Evolutionary conservation across 1,140 invertebrate species (phyloP), one percentile per base, ranked within the genome.

Genomic region (Formica selysi): DNA sequence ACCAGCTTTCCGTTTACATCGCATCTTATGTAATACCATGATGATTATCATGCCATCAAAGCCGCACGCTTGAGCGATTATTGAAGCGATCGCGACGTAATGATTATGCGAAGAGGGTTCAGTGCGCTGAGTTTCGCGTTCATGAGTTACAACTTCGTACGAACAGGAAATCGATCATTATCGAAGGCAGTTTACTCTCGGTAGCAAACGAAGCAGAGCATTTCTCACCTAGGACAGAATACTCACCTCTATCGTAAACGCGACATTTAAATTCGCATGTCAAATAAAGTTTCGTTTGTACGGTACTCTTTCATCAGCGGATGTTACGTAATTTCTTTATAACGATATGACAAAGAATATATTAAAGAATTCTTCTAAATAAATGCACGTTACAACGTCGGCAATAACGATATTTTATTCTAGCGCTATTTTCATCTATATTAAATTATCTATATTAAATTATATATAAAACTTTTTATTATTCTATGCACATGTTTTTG

Each of bases 151-250:
- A 44, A 36, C 54, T 62, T 16, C 10, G n/a, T 73, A 71, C 79
- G 54, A 73, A 71, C 62, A 65, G 81, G 81, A 68, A 76, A 85
- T 85, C 71, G 86, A 87, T 85, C 80, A 26, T 74, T 76, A 73
- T 85, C 71, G 41, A 76, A 76, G 68, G 22, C 22, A 22, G 64
- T 16, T 26, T 51, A 51, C 48, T 85, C 71, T 59, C 74, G 57
- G 76, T 32, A 41, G 41, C 54, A 59, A 38, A 26, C 81, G 87
- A 83, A 51, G 57, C 64, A 62, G 48, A 51, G 41, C 81, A 54
- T 88, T 86, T 91, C 48, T 51, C 78, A 29, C 73, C 76, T 85
- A 76, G 81, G 68, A 85, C 80, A 76, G 83, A 89, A 88, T 85
- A 90, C 81, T 83, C 85, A 29, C 71, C 11, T n/a, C 79, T n/a